Evolutionary conservation across 1,140 invertebrate genomes (phyloP).

Genomic region (Heliconius nattereri): DNA sequence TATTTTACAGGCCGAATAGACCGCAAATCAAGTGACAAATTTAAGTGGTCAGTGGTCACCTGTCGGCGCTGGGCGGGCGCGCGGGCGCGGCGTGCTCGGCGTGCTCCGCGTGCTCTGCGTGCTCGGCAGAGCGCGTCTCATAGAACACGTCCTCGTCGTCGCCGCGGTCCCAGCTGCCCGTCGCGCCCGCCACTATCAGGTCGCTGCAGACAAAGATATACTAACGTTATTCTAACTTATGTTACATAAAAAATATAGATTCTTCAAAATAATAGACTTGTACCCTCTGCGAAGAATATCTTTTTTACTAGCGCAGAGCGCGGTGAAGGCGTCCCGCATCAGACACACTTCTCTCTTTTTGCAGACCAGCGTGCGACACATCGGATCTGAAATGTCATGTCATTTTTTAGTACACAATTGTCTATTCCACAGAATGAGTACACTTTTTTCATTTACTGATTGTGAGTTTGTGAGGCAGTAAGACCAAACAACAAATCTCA

Average conservation of each 20-base stretch:
- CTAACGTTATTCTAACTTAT: background rate
- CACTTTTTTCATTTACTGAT: too few species aligned
- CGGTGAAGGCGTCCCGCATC: conserved; percentile 91
- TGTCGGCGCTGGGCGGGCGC: conserved; percentile 27
- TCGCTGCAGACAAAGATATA: conserved; percentile 44
- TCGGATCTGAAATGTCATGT: conserved; percentile 84
- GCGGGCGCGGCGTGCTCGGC: conserved; percentile 2
- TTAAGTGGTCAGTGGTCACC: background rate
- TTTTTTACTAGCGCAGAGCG: conserved; percentile 93
- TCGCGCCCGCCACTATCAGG: conserved; percentile 48
- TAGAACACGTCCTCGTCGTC: conserved; percentile 71
- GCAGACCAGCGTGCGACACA: conserved; percentile 92
- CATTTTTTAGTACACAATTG: background rate
- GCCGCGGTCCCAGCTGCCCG: conserved; percentile 40
- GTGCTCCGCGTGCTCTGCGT: conserved; percentile 8
- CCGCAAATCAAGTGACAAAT: too few species aligned
- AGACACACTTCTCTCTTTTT: conserved; percentile 94
- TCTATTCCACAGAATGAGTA: too few species aligned
- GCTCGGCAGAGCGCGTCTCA: conserved; percentile 46
- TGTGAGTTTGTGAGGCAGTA: too few species aligned
- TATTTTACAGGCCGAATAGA: too few species aligned
- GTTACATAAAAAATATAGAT: background rate
- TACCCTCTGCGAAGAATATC: conserved; percentile 92
- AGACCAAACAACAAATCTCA: too few species aligned
- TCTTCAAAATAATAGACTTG: conserved; percentile 35